A percentile compares a stretch with the other conserved stretches of the same genome.
These are phyloP conservation scores for Metaphire vulgaris DNA, from an alignment of 1,140 invertebrate species.

Conservation along the genomic window DNA sequence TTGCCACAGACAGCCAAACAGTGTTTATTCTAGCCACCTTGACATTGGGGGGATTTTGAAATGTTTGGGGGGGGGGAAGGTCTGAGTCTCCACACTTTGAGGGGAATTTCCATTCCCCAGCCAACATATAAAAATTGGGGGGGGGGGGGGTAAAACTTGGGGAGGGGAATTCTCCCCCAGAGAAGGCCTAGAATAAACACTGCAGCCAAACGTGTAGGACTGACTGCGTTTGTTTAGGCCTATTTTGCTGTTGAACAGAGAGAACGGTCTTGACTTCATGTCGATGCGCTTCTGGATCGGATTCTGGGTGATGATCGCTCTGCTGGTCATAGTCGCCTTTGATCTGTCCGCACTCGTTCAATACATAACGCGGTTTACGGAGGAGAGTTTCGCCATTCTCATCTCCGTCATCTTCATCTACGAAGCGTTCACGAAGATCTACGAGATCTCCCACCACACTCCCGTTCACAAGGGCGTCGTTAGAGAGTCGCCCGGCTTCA, in stretches of 20 bases:
- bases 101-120: no score
- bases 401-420: slow-evolving; percentile 82
- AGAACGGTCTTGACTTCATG: slow-evolving; percentile 72
- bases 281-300: slow-evolving; percentile 82
- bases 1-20: no score
- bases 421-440: slow-evolving; percentile 21
- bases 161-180: no score
- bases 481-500: slow-evolving; percentile 6
- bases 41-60: no score
- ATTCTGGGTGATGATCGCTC: slow-evolving; percentile 64
- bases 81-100: no score
- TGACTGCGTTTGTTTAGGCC: no score
- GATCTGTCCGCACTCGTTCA: slow-evolving; percentile 25
- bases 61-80: no score
- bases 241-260: slow-evolving; percentile 60
- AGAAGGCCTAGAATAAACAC: no score
- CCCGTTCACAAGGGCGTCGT: slow-evolving; percentile 15
- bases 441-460: slow-evolving; percentile 6
- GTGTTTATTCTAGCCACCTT: no score
- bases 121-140: no score
- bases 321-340: slow-evolving; percentile 22
- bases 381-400: slow-evolving; percentile 91
- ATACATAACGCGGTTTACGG: slow-evolving; percentile 67
- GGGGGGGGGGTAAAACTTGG: no score
- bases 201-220: no score